Conservation (phyloP, 2,797 vertebrate genomes). For the Stomatorhinus walkeri region DNA sequence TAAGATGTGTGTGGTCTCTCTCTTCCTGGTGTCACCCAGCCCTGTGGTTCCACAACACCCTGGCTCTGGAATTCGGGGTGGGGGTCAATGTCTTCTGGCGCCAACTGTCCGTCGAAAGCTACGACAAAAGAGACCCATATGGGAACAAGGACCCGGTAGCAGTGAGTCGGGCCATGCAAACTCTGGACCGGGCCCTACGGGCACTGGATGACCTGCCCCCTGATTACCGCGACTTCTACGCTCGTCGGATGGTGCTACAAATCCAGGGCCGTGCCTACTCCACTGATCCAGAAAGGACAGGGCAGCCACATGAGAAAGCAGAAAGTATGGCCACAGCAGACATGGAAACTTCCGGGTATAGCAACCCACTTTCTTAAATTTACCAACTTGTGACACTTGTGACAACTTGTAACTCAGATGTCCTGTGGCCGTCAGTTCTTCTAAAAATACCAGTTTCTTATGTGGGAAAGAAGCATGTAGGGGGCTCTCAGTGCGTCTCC, state of each 20-base stretch:
- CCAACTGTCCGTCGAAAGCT: constrained; percentile 73
- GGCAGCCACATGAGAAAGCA: neutral
- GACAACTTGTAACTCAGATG: too few species aligned
- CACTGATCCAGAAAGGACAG: neutral
- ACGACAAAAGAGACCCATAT: constrained; percentile 84
- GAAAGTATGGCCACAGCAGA: neutral
- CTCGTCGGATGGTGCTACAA: constrained; percentile 79
- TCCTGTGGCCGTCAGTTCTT: neutral
- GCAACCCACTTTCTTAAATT: constrained; percentile 26
- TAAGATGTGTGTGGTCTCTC: neutral
- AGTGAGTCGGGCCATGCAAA: constrained; percentile 67
- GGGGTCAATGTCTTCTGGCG: constrained; percentile 93
- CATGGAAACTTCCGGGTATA: constrained; percentile 5
- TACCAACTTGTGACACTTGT: neutral
- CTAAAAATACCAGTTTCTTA: neutral
- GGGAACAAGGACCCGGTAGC: constrained; percentile 88
- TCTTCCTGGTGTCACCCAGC: constrained; percentile 53
- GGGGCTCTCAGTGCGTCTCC: neutral
- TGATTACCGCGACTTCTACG: constrained; percentile 88
- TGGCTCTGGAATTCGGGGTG: constrained; percentile 83
- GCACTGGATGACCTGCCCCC: constrained; percentile 77
- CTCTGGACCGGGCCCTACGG: constrained; percentile 75
- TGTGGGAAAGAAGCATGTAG: neutral
- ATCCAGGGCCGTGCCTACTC: constrained; percentile 72
- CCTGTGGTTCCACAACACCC: constrained; percentile 92